Percentiles rank a stretch among this genome's conserved stretches.
These are phyloP conservation scores for Bradynema listronoti DNA, from an alignment of 1,140 invertebrate genomes.

Conservation along the genomic window DNA sequence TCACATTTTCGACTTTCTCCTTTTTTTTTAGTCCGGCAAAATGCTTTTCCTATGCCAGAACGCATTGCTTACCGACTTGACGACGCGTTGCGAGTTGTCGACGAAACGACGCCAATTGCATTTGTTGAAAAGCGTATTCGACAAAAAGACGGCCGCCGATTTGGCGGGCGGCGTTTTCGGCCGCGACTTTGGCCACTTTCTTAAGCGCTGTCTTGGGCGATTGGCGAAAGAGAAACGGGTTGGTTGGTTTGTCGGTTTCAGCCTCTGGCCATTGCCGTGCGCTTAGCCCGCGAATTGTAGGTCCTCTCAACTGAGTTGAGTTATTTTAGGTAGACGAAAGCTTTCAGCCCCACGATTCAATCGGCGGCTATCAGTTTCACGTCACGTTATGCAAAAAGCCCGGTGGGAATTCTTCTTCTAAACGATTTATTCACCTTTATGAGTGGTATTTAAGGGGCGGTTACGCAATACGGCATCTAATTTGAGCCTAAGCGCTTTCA, in stretches of 20 bases:
- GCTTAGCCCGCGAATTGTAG: no score
- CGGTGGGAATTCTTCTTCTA: constrained; percentile 29
- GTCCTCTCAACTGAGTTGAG: background rate
- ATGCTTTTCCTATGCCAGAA: constrained; percentile 54
- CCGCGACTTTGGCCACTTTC: constrained; percentile 49
- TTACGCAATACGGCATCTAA: no score
- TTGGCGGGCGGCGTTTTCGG: constrained; percentile 27
- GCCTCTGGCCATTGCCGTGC: no score
- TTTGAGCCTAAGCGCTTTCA: no score
- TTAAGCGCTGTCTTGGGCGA: constrained; percentile 46
- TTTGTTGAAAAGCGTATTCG: constrained; percentile 45
- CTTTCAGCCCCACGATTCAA: constrained; percentile 44
- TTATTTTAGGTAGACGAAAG: constrained; percentile 41
- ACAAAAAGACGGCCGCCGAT: constrained; percentile 25
- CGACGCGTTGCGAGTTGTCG: constrained; percentile 31
- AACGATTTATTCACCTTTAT: no score
- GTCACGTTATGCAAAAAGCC: constrained; percentile 48
- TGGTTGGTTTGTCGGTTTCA: constrained; percentile 8
- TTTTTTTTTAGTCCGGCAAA: constrained; percentile 46
- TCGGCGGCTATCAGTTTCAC: constrained; percentile 45
- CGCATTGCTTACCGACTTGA: constrained; percentile 38
- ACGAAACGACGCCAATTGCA: constrained; percentile 34
- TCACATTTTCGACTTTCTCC: constrained; percentile 4
- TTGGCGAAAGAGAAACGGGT: constrained; percentile 39
- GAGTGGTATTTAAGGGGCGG: no score